Conservation (phyloP, 53 echinoderm and acorn worm species). For the Stichopus horrens region DNA sequence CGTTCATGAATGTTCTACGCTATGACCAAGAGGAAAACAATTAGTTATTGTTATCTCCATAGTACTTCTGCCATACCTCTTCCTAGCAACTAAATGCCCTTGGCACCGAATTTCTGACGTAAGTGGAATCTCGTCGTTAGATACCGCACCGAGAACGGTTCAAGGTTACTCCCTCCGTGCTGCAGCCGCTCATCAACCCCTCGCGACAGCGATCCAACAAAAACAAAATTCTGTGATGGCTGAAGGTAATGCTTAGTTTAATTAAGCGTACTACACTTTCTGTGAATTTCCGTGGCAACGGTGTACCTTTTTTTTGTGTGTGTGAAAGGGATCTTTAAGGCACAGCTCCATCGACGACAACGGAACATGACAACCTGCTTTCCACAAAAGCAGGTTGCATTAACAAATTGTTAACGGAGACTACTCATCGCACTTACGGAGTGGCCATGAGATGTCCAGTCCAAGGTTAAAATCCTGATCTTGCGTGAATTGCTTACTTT, state of each 20-base stretch:
- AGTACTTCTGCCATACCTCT: neutral
- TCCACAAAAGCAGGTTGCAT: neutral
- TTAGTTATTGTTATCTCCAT: neutral
- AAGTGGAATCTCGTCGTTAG: neutral
- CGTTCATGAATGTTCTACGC: no score
- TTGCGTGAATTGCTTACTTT: neutral
- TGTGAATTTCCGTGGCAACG: neutral
- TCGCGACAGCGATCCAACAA: neutral
- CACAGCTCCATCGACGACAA: neutral
- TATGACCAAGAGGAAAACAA: neutral
- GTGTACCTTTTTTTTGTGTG: no score
- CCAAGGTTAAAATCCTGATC: slow-evolving; percentile 6
- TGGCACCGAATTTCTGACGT: slow-evolving; percentile 35
- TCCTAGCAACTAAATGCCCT: slow-evolving; percentile 18
- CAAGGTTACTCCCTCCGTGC: neutral
- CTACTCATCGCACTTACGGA: neutral
- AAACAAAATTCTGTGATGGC: slow-evolving; percentile 4
- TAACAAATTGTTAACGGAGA: neutral
- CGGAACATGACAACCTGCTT: neutral
- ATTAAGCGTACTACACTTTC: slow-evolving; percentile 35
- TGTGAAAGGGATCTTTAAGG: neutral
- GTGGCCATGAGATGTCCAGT: slow-evolving; percentile 1
- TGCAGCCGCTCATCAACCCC: neutral
- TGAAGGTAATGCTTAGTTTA: slow-evolving; percentile 37
- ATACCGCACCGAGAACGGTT: neutral